Evolutionary conservation across 2,888 invertebrate species (phyloP), one percentile per base, ranked within the genome.

Genomic region (Plebejus melissa): DNA sequence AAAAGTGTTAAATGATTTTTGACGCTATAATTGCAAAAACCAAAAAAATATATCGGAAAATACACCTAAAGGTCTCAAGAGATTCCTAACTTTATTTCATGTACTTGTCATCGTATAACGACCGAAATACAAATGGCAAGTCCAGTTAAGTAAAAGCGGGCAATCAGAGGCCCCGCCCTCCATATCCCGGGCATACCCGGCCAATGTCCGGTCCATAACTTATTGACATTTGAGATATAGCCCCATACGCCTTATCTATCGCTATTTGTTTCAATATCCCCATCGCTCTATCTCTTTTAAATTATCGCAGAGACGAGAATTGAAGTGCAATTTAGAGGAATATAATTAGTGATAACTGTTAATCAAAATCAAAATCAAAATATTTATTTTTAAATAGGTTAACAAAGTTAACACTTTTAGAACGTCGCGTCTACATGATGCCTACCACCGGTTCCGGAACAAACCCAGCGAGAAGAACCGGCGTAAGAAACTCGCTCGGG

Each of bases 171-270:
- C 38, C 46, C 71, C 41, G 41, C 71, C 71, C 41, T 2, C 71
- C 11, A 38, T 2, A 22, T 28, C 71, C 41, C 71, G 71, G 71
- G 41, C 22, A 54, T 16, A 16, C 54, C 54, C 54, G 54, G 54
- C 16, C 46, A 11, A 46, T 28, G 41, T 71, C 71, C 71, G 46
- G 41, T n/a, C 41, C 9, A 28, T 38, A 13, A 41, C 41, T 46
- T 41, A 41, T 65, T 65, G 65, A 65, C 65, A 36, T 65, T 65
- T 65, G 65, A 65, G 32, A 65, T 65, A 65, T 16, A 22, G 65
- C 65, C 32, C 28, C 60, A 60, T 65, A 65, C 32, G 65, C 65
- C 32, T 65, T 65, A 65, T 65, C 32, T 65, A 65, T 32, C 11
- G 65, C 13, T 65, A 60, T 60, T 60, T 65, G 32, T 65, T 65